Evolutionary conservation across 2,113 vertebrate genomes (phyloP).

Genomic region (Larimichthys polyactis): DNA sequence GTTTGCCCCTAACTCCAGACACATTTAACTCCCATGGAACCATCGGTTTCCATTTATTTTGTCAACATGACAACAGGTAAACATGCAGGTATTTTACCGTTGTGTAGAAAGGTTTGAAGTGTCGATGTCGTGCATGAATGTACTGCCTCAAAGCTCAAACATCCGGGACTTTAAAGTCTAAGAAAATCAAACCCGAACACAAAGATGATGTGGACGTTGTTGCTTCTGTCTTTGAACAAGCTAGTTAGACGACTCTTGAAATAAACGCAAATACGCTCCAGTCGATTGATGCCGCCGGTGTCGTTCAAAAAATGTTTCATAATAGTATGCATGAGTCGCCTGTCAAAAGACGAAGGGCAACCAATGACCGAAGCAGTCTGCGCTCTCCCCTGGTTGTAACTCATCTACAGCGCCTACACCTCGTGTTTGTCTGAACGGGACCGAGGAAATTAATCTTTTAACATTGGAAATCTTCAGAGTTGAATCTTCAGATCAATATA

Average conservation of each 20-base stretch:
- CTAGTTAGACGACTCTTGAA: no score
- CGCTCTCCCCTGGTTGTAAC: background rate
- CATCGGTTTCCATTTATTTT: background rate
- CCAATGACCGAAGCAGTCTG: background rate
- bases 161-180: background rate
- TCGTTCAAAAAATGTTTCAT: background rate
- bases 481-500: slow-evolving; percentile 8
- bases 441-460: background rate
- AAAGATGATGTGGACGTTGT: background rate
- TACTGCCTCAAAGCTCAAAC: slow-evolving; percentile 5
- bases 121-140: background rate
- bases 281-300: no score
- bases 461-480: background rate
- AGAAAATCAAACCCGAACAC: background rate
- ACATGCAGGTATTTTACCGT: slow-evolving; percentile 16
- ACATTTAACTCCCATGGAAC: background rate
- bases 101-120: slow-evolving; percentile 20
- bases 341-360: background rate
- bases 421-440: slow-evolving; percentile 9
- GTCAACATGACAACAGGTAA: background rate
- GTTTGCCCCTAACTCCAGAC: background rate
- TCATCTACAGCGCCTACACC: slow-evolving; percentile 14
- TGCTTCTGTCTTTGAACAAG: background rate
- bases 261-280: background rate
- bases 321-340: background rate